Percentiles rank a stretch among this genome's conserved stretches.
These are phyloP conservation scores for Mormyrus hasselquistii DNA, from an alignment of 2,797 vertebrate species.

Conservation along the genomic window DNA sequence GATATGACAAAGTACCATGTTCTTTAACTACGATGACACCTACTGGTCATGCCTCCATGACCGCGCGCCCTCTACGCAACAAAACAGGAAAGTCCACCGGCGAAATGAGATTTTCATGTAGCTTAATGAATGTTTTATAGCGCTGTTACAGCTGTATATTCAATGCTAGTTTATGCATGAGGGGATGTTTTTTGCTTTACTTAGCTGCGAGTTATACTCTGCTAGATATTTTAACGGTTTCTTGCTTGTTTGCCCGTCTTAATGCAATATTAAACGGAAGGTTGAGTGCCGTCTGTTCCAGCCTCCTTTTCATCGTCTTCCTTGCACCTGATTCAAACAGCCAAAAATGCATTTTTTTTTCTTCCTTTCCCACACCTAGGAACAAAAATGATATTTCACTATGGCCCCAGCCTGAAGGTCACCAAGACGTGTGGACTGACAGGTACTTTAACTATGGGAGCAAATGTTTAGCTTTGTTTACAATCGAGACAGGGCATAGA, in stretches of 20 bases:
- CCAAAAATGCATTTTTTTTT: background rate
- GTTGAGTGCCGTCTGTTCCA: too few species aligned
- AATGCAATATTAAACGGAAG: background rate
- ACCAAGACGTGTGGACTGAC: background rate
- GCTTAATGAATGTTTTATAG: background rate
- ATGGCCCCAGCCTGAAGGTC: background rate
- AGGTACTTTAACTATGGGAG: background rate
- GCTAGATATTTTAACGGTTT: background rate
- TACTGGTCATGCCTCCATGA: too few species aligned
- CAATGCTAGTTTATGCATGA: background rate
- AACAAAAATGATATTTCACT: background rate
- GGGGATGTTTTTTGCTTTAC: background rate
- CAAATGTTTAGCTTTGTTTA: background rate
- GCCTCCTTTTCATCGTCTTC: background rate
- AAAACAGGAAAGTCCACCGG: background rate
- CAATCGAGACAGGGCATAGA: slow-evolving; percentile 7
- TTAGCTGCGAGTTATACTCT: background rate
- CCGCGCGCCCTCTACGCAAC: background rate
- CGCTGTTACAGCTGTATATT: too few species aligned
- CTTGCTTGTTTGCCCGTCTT: background rate
- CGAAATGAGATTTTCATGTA: background rate
- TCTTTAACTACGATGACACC: background rate
- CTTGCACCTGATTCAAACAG: background rate
- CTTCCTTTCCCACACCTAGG: background rate
- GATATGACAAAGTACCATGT: background rate